Percentiles rank a stretch among this genome's conserved stretches.
Conservation (phyloP, 2,797 vertebrate genomes). For the Thripadectes ignobilis region DNA sequence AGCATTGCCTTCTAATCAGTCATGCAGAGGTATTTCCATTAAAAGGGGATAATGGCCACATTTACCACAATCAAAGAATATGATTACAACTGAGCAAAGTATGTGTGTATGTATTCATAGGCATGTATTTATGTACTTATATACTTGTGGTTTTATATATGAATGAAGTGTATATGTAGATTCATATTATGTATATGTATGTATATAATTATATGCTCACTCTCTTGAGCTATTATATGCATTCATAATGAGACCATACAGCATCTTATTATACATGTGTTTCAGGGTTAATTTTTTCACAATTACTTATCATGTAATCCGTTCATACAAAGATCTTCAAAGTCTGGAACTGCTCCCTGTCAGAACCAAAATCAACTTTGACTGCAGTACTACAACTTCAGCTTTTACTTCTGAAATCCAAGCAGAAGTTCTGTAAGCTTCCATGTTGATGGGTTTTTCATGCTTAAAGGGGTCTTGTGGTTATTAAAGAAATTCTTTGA, state of each 20-base stretch:
- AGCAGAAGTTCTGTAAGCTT: background rate
- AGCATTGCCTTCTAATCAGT: background rate
- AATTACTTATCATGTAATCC: background rate
- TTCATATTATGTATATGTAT: background rate
- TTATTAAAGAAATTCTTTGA: background rate
- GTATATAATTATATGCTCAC: background rate
- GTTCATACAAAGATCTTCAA: background rate
- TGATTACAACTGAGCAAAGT: background rate
- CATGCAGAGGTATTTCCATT: background rate
- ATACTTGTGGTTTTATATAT: background rate
- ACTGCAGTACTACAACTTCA: background rate
- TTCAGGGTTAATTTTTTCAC: background rate
- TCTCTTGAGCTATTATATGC: rapidly evolving
- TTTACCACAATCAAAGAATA: background rate
- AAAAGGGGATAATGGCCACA: background rate
- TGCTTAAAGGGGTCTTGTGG: background rate
- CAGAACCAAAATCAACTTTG: background rate
- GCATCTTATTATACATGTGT: background rate
- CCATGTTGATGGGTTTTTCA: background rate
- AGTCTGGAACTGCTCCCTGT: background rate
- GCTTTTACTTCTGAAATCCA: background rate
- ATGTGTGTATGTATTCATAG: background rate
- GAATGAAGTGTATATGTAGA: background rate
- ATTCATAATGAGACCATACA: background rate
- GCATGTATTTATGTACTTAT: background rate